Evolutionary conservation across 2,113 vertebrate species (phyloP).

Genomic region (Manacus vitellinus): DNA sequence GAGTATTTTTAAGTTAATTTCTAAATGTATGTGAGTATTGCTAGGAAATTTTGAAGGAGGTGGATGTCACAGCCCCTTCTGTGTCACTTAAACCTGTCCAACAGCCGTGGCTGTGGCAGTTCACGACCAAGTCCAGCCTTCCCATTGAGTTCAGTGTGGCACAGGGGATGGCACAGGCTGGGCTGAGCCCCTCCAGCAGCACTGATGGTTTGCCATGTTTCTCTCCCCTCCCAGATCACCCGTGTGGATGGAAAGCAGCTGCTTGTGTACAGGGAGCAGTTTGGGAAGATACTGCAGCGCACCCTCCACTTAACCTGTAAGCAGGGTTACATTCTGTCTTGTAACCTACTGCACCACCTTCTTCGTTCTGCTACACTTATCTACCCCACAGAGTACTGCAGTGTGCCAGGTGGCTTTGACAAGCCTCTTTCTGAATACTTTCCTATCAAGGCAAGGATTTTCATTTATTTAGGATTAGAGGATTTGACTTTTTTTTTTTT

Average conservation of each 20-base stretch:
- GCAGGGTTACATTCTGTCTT: conserved; percentile 95
- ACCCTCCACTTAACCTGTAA: conserved; percentile 93
- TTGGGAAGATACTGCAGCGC: conserved; percentile 91
- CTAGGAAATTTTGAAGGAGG: background rate
- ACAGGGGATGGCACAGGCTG: background rate
- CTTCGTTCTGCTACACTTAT: conserved; percentile 92
- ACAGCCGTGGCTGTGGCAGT: background rate
- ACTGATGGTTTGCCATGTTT: background rate
- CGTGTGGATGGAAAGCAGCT: conserved; percentile 96
- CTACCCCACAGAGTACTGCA: conserved; percentile 98
- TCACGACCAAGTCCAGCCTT: too few species aligned
- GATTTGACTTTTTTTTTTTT: conserved; percentile 20
- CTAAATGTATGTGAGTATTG: rapidly evolving
- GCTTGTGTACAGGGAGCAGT: conserved; percentile 87
- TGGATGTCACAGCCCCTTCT: background rate
- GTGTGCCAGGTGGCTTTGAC: conserved; percentile 93
- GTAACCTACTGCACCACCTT: conserved; percentile 95
- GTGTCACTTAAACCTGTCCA: background rate
- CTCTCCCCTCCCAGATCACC: conserved; percentile 81
- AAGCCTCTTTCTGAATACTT: conserved; percentile 89
- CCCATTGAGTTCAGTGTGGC: background rate
- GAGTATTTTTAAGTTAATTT: background rate
- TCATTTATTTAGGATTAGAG: conserved; percentile 69
- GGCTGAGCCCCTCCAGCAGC: background rate
- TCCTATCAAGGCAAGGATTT: conserved; percentile 92